Evolutionary conservation across 2,113 vertebrate species (phyloP), one percentile per base, ranked within the genome.

Genomic region (Phyllostomus discolor): DNA sequence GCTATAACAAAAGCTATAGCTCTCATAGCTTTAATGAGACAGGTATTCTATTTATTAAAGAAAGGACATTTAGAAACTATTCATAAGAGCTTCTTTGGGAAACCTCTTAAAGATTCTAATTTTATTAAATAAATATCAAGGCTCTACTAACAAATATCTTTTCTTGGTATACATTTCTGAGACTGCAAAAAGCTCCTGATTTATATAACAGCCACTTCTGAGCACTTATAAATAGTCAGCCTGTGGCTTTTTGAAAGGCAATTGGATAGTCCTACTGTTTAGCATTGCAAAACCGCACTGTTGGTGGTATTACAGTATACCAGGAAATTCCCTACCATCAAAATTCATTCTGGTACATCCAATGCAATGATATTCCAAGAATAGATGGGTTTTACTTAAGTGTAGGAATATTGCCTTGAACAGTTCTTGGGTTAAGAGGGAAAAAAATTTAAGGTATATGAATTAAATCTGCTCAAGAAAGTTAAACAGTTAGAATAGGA

Each of bases 391-490:
- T 98, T 84, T 97, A 94, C 76, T 92, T 87, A 97, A 95, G 95
- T 66, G 81, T 92, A 97, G 91, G 88, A 54, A 96, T 97, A 94
- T 75, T 97, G 94, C 97, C 88, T 98, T 95, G 94, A 97, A 97
- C 3, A 97, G 80, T 95, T 96, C 64, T 86, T 50, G 24, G 59
- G 94, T 57, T 86, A 67, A 82, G 17, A 73, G 1, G 17, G 66
- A 73, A 87, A 78, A 78, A 86, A 73, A 70, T 16, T 59, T 69
- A 90, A 86, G 64, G 8, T 5, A 26, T 24, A 67, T 46, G 33
- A 81, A 88, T 97, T 81, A 81, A 96, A 92, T 95, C 17, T 97
- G 96, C 15, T 96, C 48, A 98, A 92, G 88, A 97, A 97, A 93
- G 79, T 96, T 98, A 95, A 97, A 97, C 81, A 97, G 15, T 90